Evolutionary conservation across 2,888 invertebrate species (phyloP).

Genomic region (Dynastes grantii): DNA sequence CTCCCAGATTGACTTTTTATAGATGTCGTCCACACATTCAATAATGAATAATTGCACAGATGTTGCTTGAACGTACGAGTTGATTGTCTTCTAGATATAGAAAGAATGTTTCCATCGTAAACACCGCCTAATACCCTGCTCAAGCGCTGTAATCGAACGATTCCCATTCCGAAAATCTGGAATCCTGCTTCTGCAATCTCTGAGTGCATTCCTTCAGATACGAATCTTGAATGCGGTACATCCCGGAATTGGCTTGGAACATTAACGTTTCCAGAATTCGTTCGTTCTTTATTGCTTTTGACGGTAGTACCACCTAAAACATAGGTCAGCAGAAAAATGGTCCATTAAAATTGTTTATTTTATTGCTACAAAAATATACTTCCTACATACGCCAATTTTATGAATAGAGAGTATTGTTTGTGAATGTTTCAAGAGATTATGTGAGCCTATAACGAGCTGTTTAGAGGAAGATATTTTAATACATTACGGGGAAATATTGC

Average conservation of each 20-base stretch:
- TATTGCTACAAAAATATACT: too few relatives aligned
- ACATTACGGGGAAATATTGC: too few relatives aligned
- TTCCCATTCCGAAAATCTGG: conserved; percentile 87
- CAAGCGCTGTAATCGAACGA: conserved; percentile 80
- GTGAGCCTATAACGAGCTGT: too few relatives aligned
- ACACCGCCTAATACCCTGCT: conserved; percentile 33
- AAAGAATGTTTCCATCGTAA: conserved; percentile 1
- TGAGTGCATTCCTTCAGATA: conserved; percentile 91
- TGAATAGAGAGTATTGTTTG: conserved; percentile 16
- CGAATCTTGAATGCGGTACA: conserved; percentile 92
- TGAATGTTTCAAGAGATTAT: background rate
- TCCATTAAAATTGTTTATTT: background rate
- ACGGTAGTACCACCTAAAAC: conserved; percentile 86
- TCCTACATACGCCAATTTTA: too few relatives aligned
- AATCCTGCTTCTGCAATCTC: conserved; percentile 90
- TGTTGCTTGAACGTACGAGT: conserved; percentile 51
- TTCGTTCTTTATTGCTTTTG: conserved; percentile 94
- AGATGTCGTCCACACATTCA: conserved; percentile 54
- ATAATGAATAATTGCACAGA: conserved; percentile 54
- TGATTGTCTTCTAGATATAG: conserved; percentile 49
- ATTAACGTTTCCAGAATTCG: conserved; percentile 92
- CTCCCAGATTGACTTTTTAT: conserved; percentile 60
- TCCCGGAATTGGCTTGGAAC: conserved; percentile 94
- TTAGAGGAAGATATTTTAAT: too few relatives aligned
- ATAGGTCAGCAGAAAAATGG: conserved; percentile 6